These are phyloP conservation scores for Drosophila neocordata DNA, from an alignment of 1,140 invertebrate genomes.

Conservation along the genomic window DNA sequence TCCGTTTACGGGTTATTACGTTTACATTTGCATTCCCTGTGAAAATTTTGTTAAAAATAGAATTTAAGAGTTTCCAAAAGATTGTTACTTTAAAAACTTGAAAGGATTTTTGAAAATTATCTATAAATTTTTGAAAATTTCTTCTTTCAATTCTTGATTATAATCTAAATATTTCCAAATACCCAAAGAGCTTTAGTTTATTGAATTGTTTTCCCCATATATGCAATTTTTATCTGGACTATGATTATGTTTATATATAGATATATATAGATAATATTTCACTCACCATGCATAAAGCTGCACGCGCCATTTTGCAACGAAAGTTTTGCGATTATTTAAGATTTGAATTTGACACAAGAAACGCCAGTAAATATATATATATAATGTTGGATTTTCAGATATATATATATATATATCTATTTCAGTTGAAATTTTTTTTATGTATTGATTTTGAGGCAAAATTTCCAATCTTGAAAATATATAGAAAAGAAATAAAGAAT, in stretches of 20 bases:
- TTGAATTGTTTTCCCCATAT: too few species aligned
- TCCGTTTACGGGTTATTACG: background rate
- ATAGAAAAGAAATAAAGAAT: conserved; percentile 51
- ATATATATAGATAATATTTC: conserved; percentile 1
- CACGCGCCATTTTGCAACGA: conserved; percentile 81
- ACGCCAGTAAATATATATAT: conserved; percentile 65
- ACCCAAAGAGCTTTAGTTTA: too few species aligned
- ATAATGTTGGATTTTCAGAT: conserved; percentile 22
- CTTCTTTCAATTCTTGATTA: too few species aligned
- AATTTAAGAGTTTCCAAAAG: too few species aligned
- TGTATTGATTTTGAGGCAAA: conserved; percentile 62
- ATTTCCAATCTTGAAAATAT: conserved; percentile 72
- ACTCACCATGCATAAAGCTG: conserved; percentile 82
- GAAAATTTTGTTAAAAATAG: background rate
- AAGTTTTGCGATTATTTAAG: conserved; percentile 24
- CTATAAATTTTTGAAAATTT: too few species aligned
- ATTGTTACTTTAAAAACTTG: too few species aligned
- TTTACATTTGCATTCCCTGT: background rate
- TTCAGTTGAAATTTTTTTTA: conserved; percentile 39
- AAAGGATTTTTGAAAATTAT: too few species aligned
- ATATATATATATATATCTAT: conserved; percentile 31
- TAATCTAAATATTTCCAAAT: too few species aligned
- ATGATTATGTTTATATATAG: too few species aligned
- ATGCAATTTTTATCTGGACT: too few species aligned
- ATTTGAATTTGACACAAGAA: conserved; percentile 67